phyloP scores from a whole-genome alignment of 92 coral and sea anemone genomes.

The Zoanthus sociatus region DNA sequence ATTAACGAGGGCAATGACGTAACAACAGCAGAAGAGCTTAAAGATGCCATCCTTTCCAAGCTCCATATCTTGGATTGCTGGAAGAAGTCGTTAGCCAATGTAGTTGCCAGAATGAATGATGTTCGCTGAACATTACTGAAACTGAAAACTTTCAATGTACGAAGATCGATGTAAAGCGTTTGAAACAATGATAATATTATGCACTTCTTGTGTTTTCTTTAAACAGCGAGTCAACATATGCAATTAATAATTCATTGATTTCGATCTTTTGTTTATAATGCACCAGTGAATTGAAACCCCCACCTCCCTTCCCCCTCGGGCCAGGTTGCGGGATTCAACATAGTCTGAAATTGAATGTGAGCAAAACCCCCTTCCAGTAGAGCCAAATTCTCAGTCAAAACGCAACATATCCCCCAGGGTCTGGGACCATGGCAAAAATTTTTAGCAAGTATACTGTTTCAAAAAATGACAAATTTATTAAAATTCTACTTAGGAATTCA shows the following conservation, averaged over 20 bases:
- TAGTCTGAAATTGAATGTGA: background rate
- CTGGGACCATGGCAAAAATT: background rate
- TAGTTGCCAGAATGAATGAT: conserved; percentile 15
- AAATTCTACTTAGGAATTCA: no score
- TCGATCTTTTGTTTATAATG: background rate
- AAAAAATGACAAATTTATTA: no score
- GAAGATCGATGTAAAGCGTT: background rate
- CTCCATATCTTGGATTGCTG: conserved; percentile 11
- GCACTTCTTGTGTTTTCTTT: background rate
- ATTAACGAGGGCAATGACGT: background rate
- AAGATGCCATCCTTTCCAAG: background rate
- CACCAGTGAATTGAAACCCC: no score
- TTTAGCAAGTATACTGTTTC: background rate
- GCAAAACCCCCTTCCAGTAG: conserved; percentile 18
- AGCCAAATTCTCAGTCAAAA: conserved; percentile 10
- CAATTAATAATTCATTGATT: background rate
- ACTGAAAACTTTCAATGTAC: background rate
- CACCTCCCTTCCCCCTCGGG: no score
- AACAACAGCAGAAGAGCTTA: background rate
- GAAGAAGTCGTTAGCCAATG: conserved; percentile 30
- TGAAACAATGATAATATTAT: conserved; percentile 6
- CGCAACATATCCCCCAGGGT: conserved; percentile 6
- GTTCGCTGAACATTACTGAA: background rate
- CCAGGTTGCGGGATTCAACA: no score
- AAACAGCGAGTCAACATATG: background rate